Percentiles rank a stretch among this genome's conserved stretches.
phyloP scores from a whole-genome alignment of 1,140 invertebrate species.

The Zophobas atratus region DNA sequence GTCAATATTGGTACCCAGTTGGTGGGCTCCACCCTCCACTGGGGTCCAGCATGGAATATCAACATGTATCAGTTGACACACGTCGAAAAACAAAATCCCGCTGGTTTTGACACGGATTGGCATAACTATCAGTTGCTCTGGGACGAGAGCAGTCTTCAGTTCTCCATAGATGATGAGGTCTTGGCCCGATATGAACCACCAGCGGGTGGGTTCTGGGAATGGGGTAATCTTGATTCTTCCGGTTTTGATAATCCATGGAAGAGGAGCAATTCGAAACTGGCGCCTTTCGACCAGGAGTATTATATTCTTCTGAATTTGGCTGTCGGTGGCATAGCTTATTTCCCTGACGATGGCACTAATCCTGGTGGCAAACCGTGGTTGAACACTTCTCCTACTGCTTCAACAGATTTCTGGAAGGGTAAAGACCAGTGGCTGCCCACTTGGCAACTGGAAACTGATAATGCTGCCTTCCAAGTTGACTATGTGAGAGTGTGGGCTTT shows the following conservation, averaged over 20 bases:
- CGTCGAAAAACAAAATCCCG: slow-evolving; percentile 67
- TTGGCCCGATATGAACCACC: slow-evolving; percentile 50
- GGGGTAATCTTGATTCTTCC: slow-evolving; percentile 51
- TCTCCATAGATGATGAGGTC: slow-evolving; percentile 55
- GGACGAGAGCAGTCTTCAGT: slow-evolving; percentile 65
- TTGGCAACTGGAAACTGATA: slow-evolving; percentile 39
- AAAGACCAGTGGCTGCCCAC: slow-evolving; percentile 48
- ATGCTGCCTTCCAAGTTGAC: slow-evolving; percentile 49
- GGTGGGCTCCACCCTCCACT: slow-evolving; percentile 75
- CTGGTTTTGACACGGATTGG: slow-evolving; percentile 69
- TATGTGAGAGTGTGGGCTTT: slow-evolving; percentile 60
- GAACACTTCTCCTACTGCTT: slow-evolving; percentile 25
- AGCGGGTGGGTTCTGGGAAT: slow-evolving; percentile 56
- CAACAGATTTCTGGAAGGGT: slow-evolving; percentile 50
- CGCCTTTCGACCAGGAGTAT: slow-evolving; percentile 71
- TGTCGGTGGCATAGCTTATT: slow-evolving; percentile 67
- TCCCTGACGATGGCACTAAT: slow-evolving; percentile 61
- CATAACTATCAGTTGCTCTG: slow-evolving; percentile 70
- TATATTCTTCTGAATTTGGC: slow-evolving; percentile 75
- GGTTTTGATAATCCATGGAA: slow-evolving; percentile 65
- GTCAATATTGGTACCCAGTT: slow-evolving; percentile 73
- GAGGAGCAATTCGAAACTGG: slow-evolving; percentile 64
- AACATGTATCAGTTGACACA: slow-evolving; percentile 72
- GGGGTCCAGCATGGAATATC: slow-evolving; percentile 72
- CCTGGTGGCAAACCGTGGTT: slow-evolving; percentile 26